These are phyloP conservation scores for Bujurquina vittata DNA, from an alignment of 2,113 vertebrate species.

Conservation along the genomic window DNA sequence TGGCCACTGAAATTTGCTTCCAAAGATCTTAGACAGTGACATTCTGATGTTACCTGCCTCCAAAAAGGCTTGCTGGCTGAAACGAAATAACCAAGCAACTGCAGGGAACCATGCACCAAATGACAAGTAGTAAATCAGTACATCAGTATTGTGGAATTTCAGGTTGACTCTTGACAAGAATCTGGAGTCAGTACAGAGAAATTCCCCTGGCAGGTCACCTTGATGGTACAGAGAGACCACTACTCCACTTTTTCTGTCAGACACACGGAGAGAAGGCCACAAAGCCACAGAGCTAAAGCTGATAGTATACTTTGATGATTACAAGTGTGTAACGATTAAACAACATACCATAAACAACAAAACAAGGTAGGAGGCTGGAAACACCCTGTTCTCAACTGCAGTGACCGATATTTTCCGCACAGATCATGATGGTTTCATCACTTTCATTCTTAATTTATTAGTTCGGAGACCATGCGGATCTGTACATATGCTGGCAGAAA, in stretches of 20 bases:
- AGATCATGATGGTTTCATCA: slow-evolving; percentile 45
- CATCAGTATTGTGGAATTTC: not conserved
- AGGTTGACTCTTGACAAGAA: not conserved
- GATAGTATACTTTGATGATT: not conserved
- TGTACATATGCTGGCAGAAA: not conserved
- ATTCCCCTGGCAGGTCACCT: not conserved
- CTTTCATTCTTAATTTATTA: slow-evolving; percentile 43
- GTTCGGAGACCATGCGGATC: slow-evolving; percentile 12
- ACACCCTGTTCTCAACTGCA: slow-evolving; percentile 7
- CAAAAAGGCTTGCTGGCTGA: not conserved
- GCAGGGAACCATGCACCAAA: not conserved
- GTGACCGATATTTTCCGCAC: slow-evolving; percentile 45
- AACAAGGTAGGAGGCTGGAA: not conserved
- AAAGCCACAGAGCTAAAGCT: not conserved
- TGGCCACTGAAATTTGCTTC: too few species aligned
- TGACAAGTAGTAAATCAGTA: too few species aligned
- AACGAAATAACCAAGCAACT: not conserved
- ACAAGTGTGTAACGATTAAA: not conserved
- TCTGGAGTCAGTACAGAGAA: not conserved
- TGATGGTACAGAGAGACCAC: not conserved
- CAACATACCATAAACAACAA: not conserved
- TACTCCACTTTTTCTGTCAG: too few species aligned
- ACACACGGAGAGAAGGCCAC: not conserved
- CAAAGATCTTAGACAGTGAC: not conserved
- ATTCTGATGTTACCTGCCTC: not conserved